These are phyloP conservation scores for Hylomyscus alleni DNA, from an alignment of 2,797 vertebrate genomes.

Conservation along the genomic window DNA sequence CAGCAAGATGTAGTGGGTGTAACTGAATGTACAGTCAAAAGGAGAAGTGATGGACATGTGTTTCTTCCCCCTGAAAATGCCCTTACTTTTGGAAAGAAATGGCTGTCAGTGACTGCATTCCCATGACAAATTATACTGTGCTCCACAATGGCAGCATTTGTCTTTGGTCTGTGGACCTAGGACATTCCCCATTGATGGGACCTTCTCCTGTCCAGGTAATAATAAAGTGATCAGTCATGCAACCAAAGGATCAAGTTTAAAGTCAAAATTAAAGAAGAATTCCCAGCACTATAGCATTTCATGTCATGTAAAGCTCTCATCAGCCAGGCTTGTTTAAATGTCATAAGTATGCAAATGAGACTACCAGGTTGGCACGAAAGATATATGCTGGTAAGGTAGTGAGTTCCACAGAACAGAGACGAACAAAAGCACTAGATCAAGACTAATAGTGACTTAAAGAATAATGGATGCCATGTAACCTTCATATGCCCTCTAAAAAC, in stretches of 20 bases:
- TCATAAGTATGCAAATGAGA: slow-evolving; percentile 91
- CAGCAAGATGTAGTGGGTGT: slow-evolving; percentile 75
- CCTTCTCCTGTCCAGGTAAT: slow-evolving; percentile 93
- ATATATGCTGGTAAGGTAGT: slow-evolving; percentile 86
- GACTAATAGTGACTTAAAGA: slow-evolving; percentile 89
- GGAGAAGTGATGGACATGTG: slow-evolving; percentile 74
- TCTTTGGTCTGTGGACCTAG: slow-evolving; percentile 89
- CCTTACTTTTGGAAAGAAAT: slow-evolving; percentile 74
- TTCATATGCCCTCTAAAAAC: slow-evolving; percentile 45
- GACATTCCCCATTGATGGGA: slow-evolving; percentile 89
- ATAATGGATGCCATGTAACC: slow-evolving; percentile 46
- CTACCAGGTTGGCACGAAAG: slow-evolving; percentile 90
- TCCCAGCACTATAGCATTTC: slow-evolving; percentile 95
- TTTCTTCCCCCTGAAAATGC: slow-evolving; percentile 69
- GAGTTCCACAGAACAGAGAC: not conserved
- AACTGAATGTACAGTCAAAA: slow-evolving; percentile 78
- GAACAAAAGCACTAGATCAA: slow-evolving; percentile 81
- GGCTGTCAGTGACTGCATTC: slow-evolving; percentile 88
- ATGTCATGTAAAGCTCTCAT: slow-evolving; percentile 85
- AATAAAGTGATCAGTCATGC: slow-evolving; percentile 96
- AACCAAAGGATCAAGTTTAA: slow-evolving; percentile 95
- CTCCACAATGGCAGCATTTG: slow-evolving; percentile 92
- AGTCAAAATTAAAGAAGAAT: slow-evolving; percentile 94
- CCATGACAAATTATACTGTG: slow-evolving; percentile 85
- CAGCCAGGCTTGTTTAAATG: slow-evolving; percentile 88